Evolutionary conservation across 2,797 vertebrate species (phyloP).

Genomic region (Manis pentadactyla): DNA sequence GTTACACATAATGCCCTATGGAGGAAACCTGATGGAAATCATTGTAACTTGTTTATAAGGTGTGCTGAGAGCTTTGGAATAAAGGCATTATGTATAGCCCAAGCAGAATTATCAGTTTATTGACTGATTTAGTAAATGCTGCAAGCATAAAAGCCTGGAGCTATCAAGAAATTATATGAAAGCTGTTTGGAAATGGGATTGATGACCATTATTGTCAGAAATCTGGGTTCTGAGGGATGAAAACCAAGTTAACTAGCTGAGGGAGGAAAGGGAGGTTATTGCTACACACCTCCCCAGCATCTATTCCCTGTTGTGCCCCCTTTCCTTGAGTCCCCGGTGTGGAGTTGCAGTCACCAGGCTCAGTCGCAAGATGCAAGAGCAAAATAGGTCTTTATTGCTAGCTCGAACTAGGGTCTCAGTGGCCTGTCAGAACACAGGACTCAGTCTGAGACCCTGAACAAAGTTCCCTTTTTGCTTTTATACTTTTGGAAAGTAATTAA

Average conservation of each 20-base stretch:
- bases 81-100: background rate
- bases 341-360: too few relatives aligned
- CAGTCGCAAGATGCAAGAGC: too few relatives aligned
- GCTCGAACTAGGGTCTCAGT: too few relatives aligned
- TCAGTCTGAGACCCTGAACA: too few relatives aligned
- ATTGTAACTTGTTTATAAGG: background rate
- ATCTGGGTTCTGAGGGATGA: background rate
- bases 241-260: background rate
- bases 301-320: background rate
- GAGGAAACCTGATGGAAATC: background rate
- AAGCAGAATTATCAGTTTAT: background rate
- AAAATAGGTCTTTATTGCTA: too few relatives aligned
- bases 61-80: background rate
- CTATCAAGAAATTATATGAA: background rate
- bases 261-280: background rate
- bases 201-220: background rate
- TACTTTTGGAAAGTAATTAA: too few relatives aligned
- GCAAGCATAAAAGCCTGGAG: background rate
- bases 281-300: background rate
- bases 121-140: background rate
- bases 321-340: too few relatives aligned
- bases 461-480: too few relatives aligned
- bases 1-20: background rate
- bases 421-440: too few relatives aligned
- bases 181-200: slow-evolving; percentile 3